phyloP scores from a whole-genome alignment of 2,888 invertebrate species.

The Sclerodermus sp. region DNA sequence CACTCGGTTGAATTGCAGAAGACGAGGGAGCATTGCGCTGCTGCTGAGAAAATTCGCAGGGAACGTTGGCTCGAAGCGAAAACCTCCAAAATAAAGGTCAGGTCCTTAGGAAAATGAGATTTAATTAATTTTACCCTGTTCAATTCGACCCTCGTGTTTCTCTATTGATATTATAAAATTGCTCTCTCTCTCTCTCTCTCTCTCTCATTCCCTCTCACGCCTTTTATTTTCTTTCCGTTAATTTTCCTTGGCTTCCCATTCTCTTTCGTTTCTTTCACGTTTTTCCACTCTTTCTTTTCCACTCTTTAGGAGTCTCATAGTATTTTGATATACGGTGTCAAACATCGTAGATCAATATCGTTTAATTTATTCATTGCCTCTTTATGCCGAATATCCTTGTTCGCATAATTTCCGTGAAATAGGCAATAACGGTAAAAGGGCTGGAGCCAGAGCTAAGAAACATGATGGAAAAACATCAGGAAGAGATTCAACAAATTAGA shows the following conservation, averaged over 20 bases:
- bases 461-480: constrained; percentile 74
- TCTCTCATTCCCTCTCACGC: background rate
- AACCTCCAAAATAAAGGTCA: constrained; percentile 82
- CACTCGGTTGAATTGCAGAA: constrained; percentile 75
- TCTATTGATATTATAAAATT: too few species aligned
- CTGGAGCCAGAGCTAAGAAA: constrained; percentile 81
- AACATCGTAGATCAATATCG: too few species aligned
- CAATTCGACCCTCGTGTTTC: too few species aligned
- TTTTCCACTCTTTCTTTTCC: background rate
- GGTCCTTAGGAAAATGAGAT: background rate
- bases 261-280: background rate
- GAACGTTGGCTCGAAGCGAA: constrained; percentile 83
- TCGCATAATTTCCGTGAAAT: constrained; percentile 6
- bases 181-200: too few species aligned
- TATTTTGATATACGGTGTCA: too few species aligned
- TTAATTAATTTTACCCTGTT: background rate
- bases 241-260: background rate
- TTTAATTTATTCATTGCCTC: too few species aligned
- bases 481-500: constrained; percentile 70
- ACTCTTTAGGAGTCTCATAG: background rate
- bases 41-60: constrained; percentile 73
- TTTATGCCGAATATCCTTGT: background rate
- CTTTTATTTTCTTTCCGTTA: background rate
- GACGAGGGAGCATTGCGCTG: constrained; percentile 74
- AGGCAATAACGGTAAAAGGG: constrained; percentile 84